phyloP scores from a whole-genome alignment of 2,113 vertebrate genomes.

The Xyliphius kryptos region DNA sequence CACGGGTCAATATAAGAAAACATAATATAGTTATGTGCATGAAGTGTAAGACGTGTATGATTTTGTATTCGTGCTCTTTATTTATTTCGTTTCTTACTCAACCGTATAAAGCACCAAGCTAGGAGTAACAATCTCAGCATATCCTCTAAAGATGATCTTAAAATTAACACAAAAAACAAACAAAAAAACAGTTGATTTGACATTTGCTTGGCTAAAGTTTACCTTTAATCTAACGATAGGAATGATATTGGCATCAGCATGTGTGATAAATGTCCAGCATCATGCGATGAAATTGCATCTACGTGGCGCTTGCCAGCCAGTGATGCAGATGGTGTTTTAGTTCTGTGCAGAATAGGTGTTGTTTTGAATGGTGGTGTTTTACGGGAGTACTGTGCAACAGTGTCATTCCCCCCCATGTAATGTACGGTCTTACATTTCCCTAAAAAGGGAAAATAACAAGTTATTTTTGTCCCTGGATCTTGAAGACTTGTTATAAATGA shows the following conservation, averaged over 20 bases:
- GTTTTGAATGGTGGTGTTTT: conserved; percentile 17
- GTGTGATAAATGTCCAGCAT: conserved; percentile 37
- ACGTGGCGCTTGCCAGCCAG: conserved; percentile 20
- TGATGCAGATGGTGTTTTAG: conserved; percentile 23
- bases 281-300: conserved; percentile 35
- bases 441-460: conserved; percentile 12
- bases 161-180: conserved; percentile 10
- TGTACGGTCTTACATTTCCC: conserved; percentile 43
- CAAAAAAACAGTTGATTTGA: conserved; percentile 5
- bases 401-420: conserved; percentile 29
- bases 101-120: conserved; percentile 21
- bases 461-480: conserved; percentile 38
- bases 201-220: conserved; percentile 16
- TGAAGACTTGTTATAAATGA: conserved; percentile 46
- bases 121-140: conserved; percentile 9
- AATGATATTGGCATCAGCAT: conserved; percentile 41
- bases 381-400: conserved; percentile 21
- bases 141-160: conserved; percentile 10
- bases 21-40: conserved; percentile 29
- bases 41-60: conserved; percentile 36
- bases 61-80: conserved; percentile 27
- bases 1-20: conserved; percentile 23
- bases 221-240: conserved; percentile 26
- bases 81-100: conserved; percentile 8
- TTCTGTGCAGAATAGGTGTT: conserved; percentile 20